Evolutionary conservation across 35 echinoderm and acorn worm species (phyloP), one percentile per base, ranked within the genome.

Genomic region (Heliocidaris tuberculata): DNA sequence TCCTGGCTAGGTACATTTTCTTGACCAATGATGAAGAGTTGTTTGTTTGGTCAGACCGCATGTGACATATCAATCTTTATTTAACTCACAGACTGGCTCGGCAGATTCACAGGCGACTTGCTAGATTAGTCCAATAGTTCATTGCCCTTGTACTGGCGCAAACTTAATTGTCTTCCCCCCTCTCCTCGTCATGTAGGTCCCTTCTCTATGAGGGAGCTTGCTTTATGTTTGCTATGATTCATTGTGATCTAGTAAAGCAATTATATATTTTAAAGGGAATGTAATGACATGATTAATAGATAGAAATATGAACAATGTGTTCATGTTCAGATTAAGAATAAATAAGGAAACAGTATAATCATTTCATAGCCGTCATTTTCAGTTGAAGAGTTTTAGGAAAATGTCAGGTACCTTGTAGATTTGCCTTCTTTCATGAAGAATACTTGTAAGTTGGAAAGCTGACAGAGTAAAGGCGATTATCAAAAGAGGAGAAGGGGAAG

Each of bases 121-220:
- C 87, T 89, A 59, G 91, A 93, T 93, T 93, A 93, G 91, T 31
- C 31, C 49, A 59, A 93, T 50, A 93, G 91, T 93, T 93, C 91
- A 93, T 93, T 93, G 91, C 48, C 91, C 91, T 93, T 49, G 47
- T 89, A 47, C 47, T 89, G 87, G 47, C 31, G 31, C 31, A 48
- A 16, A 47, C 19, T 47, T 89, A 89, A 89, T 89, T 89, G 87
- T 89, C 47, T 89, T 48, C 32, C 87, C 87, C 87, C 47, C 87
- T 89, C 87, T 48, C 32, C 65, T n/a, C 65, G 21, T 7, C 65
- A 78, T 78, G 65, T 78, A 78, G 65, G 65, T 17, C 87, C 87
- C 87, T 24, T 89, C 32, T 35, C 47, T 47, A 30, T 89, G 87
- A 89, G 31, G 16, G 31, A 47, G 65, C 15, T 89, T 31, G 87